Conservation (phyloP, 2,113 vertebrate genomes). For the Casuarius casuarius region DNA sequence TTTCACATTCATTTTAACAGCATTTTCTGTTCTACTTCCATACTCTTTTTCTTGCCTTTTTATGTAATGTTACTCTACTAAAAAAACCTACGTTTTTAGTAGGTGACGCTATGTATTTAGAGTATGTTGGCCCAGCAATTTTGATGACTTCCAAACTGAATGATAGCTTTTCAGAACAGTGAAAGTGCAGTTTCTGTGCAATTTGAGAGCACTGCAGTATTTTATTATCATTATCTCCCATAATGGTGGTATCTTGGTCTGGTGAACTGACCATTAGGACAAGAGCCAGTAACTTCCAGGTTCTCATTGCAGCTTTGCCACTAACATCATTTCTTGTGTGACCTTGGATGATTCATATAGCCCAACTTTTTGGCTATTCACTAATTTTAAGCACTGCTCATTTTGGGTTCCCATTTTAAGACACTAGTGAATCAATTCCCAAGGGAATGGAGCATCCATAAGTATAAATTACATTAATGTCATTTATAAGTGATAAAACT, state of each 20-base stretch:
- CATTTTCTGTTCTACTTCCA: background rate
- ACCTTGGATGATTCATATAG: background rate
- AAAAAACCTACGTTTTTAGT: constrained; percentile 16
- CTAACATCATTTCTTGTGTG: constrained; percentile 4
- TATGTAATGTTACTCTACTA: background rate
- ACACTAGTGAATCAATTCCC: background rate
- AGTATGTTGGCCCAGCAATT: constrained; percentile 53
- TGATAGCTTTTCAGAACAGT: constrained; percentile 31
- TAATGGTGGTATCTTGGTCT: constrained; percentile 21
- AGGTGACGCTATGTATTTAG: constrained; percentile 13
- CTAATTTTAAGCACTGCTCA: background rate
- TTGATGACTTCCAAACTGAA: constrained; percentile 49
- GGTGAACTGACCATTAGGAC: constrained; percentile 32
- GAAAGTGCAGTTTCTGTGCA: constrained; percentile 50
- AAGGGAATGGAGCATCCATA: background rate
- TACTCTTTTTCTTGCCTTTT: background rate
- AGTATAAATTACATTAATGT: background rate
- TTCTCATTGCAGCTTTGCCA: constrained; percentile 32
- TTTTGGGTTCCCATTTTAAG: background rate
- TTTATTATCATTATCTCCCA: constrained; percentile 32
- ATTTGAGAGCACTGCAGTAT: constrained; percentile 3
- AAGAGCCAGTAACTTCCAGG: constrained; percentile 34
- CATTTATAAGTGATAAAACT: background rate
- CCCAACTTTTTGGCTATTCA: background rate
- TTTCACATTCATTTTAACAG: background rate